Evolutionary conservation across 2,888 invertebrate genomes (phyloP).

Genomic region (Sepioteuthis lessoniana): DNA sequence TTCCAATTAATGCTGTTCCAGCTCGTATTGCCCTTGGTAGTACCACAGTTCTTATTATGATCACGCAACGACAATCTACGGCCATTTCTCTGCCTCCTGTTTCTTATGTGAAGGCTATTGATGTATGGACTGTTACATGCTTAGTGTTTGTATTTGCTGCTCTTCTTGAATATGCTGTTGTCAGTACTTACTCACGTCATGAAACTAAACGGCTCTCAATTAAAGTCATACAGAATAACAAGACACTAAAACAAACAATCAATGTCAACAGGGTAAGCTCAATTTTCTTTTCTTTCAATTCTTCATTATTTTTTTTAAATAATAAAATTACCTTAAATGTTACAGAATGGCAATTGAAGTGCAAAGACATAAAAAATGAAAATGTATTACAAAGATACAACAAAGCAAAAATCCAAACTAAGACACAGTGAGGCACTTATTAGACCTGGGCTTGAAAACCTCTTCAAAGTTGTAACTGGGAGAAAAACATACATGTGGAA

Average conservation of each 20-base stretch:
- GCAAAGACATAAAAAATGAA: too few species aligned
- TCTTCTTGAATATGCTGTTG: constrained; percentile 23
- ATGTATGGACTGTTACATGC: constrained; percentile 40
- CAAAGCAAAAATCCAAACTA: too few species aligned
- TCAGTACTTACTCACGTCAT: constrained; percentile 40
- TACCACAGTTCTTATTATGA: constrained; percentile 45
- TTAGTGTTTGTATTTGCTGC: constrained; percentile 39
- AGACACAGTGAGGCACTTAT: too few species aligned
- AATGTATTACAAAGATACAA: too few species aligned
- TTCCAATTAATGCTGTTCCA: constrained; percentile 43
- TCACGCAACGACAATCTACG: constrained; percentile 42
- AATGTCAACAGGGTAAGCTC: background rate
- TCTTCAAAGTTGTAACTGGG: too few species aligned
- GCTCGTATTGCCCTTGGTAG: constrained; percentile 38
- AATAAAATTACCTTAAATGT: too few species aligned
- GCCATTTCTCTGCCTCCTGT: constrained; percentile 39
- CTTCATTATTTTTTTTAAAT: too few species aligned
- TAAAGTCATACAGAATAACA: constrained; percentile 37
- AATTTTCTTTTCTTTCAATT: too few species aligned
- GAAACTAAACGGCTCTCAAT: constrained; percentile 42
- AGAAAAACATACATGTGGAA: too few species aligned
- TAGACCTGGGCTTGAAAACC: too few species aligned
- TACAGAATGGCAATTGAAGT: too few species aligned
- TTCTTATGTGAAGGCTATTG: constrained; percentile 36
- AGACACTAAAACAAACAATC: background rate